These are phyloP conservation scores for Tricholauxania praeusta DNA, from an alignment of 2,888 invertebrate genomes.

Conservation along the genomic window DNA sequence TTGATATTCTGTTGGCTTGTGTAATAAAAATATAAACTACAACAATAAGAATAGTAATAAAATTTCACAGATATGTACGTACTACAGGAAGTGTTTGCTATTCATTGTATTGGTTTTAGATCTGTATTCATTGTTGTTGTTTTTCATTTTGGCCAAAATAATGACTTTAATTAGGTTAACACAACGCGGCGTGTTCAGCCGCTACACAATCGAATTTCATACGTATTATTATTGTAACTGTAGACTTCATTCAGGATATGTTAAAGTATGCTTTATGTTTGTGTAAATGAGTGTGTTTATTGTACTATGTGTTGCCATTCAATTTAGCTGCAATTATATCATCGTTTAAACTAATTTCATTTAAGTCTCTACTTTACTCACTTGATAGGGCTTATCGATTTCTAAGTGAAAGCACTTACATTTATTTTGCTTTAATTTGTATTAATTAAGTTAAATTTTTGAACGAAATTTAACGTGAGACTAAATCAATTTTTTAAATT, in stretches of 20 bases:
- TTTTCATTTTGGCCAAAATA: constrained; percentile 17
- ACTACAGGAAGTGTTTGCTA: too few species aligned
- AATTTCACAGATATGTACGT: too few species aligned
- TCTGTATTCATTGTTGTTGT: not conserved
- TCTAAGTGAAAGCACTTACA: constrained; percentile 33
- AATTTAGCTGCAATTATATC: constrained; percentile 37
- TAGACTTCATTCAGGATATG: too few species aligned
- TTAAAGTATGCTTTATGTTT: not conserved
- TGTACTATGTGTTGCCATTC: constrained; percentile 17
- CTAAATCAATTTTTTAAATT: too few species aligned
- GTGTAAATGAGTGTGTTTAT: not conserved
- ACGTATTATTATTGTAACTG: too few species aligned
- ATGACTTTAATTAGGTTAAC: constrained; percentile 33
- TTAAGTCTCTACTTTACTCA: not conserved
- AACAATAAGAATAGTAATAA: too few species aligned
- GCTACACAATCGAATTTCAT: too few species aligned
- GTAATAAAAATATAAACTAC: too few species aligned
- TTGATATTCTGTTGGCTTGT: too few species aligned
- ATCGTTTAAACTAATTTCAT: constrained; percentile 33
- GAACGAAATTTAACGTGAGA: too few species aligned
- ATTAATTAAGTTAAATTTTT: too few species aligned
- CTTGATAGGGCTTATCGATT: constrained; percentile 31
- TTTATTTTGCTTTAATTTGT: too few species aligned
- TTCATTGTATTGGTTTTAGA: not conserved
- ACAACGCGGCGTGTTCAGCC: not conserved